Base-by-base conservation (phyloP, 23 tunicate species). In the Clavelina lepadiformis region DNA sequence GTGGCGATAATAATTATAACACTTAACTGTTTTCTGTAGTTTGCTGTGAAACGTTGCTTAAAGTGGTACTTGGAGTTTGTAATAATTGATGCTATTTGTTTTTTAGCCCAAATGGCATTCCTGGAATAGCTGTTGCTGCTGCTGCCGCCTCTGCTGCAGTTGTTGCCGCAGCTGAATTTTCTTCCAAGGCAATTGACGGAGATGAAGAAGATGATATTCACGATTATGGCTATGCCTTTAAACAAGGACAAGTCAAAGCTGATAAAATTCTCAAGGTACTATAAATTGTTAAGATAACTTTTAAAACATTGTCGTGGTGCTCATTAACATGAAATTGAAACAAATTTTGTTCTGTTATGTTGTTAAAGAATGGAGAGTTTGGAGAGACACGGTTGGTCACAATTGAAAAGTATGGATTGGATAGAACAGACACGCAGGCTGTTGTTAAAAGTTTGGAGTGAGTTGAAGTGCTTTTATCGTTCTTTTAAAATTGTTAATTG, bases 361-460 rank as follows among this genome's bases (percentile, higher is more conserved):
- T 74, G 18, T 44, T 61, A 5, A 31, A 69, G 79, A 49, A 49
- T 49, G 88, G 88, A 63, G 37, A 57, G 27, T 64, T 46, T 50
- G 55, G 46, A 38, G 47, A 63, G 34, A 60, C 66, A 3, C 65
- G 46, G 31, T 38, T 81, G 58, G 88, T 81, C 7, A 73, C 74
- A 6, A 62, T 81, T 7, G 34, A 73, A 56, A 69, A 79, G 41
- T 65, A 63, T 8, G 88, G 88, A 35, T 44, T 56, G 3, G 88
- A 81, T 8, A 62, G 50, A 38, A 23, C 35, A 23, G 74, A 81
- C 49, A 37, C 29, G 1, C 61, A 68, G 56, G 70, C 88, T 3
- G 88, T 81, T 19, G 61, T 73, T 47, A 73, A 64, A 65, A 60
- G 35, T 1, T 25, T 73, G 3, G 61, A 65, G 88, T 81, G 61